These are phyloP conservation scores for Ibidorhyncha struthersii DNA, from an alignment of 2,113 vertebrate genomes.

Conservation along the genomic window DNA sequence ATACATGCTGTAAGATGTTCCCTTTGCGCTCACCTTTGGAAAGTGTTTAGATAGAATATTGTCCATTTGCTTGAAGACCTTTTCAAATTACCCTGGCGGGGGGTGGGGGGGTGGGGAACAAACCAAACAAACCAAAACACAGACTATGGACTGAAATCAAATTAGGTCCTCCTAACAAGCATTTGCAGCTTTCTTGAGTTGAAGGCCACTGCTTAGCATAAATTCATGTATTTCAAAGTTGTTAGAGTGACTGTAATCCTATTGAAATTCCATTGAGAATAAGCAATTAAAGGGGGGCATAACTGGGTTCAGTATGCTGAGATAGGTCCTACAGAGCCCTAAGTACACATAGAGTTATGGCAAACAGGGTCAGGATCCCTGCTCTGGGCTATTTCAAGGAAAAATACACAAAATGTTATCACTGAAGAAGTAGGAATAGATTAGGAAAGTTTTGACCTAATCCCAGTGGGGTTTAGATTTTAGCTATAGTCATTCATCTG, in stretches of 20 bases:
- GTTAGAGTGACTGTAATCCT: neutral
- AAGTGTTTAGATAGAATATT: neutral
- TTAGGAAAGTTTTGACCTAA: conserved; percentile 33
- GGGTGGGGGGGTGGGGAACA: no score
- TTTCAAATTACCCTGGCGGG: neutral
- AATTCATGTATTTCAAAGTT: neutral
- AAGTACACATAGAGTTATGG: neutral
- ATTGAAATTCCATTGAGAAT: conserved; percentile 20
- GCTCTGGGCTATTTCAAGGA: neutral
- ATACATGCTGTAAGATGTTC: neutral
- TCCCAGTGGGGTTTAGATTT: conserved; percentile 30
- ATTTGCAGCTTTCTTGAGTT: neutral
- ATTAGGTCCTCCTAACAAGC: neutral
- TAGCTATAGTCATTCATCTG: conserved; percentile 61
- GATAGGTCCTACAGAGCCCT: neutral
- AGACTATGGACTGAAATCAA: neutral
- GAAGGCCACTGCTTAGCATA: neutral
- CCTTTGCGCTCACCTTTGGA: neutral
- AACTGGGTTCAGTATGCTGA: neutral
- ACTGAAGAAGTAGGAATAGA: neutral
- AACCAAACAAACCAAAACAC: neutral
- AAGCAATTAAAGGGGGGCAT: neutral
- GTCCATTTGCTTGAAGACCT: neutral
- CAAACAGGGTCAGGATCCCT: neutral
- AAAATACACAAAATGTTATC: neutral